A percentile compares a stretch with the other conserved stretches of the same genome.
These are phyloP conservation scores for Cenopis cana DNA, from an alignment of 2,888 invertebrate species.

Conservation along the genomic window DNA sequence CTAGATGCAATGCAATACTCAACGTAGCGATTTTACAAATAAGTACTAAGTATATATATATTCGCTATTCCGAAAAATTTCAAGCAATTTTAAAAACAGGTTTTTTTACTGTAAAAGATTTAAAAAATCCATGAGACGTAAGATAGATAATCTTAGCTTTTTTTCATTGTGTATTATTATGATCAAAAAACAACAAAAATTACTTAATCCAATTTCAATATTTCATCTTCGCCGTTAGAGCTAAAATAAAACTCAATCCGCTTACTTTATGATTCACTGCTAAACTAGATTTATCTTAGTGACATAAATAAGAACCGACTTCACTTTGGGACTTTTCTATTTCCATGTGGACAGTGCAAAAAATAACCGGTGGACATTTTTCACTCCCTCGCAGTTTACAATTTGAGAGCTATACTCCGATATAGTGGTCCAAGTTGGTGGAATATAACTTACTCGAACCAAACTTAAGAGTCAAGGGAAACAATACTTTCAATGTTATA, in stretches of 20 bases:
- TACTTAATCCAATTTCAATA: slow-evolving; percentile 4
- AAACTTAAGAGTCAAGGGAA: too few relatives aligned
- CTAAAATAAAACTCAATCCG: slow-evolving; percentile 22
- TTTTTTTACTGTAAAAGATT: too few relatives aligned
- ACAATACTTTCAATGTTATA: too few relatives aligned
- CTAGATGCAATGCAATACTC: too few relatives aligned
- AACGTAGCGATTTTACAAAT: too few relatives aligned
- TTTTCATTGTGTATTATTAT: too few relatives aligned
- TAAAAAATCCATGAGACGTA: too few relatives aligned
- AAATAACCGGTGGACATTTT: slow-evolving; percentile 64
- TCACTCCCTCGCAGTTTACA: slow-evolving; percentile 61
- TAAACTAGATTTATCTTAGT: slow-evolving; percentile 29
- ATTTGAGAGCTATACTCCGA: slow-evolving; percentile 57
- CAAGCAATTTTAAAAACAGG: too few relatives aligned
- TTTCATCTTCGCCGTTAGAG: background rate
- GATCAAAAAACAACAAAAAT: background rate
- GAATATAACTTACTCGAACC: too few relatives aligned
- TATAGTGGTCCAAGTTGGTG: slow-evolving; percentile 43
- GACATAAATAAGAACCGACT: slow-evolving; percentile 31
- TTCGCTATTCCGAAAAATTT: too few relatives aligned
- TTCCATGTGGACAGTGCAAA: slow-evolving; percentile 55
- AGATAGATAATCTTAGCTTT: too few relatives aligned
- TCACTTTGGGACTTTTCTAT: slow-evolving; percentile 49
- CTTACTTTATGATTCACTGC: slow-evolving; percentile 33
- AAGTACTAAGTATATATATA: too few relatives aligned